phyloP scores from a whole-genome alignment of 2,888 invertebrate species.

The Drosophila borealis region DNA sequence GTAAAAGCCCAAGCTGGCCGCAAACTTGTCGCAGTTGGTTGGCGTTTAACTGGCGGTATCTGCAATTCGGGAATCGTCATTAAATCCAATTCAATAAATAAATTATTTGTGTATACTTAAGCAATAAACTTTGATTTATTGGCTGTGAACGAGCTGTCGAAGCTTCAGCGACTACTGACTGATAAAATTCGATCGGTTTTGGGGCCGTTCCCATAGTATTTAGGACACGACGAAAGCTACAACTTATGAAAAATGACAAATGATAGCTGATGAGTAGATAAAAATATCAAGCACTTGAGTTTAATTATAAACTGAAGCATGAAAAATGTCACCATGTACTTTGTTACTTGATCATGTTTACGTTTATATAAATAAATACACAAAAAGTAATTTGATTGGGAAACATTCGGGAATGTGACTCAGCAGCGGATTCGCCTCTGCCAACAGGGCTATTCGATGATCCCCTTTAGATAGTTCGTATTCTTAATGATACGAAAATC shows the following conservation, averaged over 20 bases:
- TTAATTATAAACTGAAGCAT: slow-evolving; percentile 63
- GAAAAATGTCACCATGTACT: slow-evolving; percentile 24
- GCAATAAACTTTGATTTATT: slow-evolving; percentile 70
- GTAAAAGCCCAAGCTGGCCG: slow-evolving; percentile 14
- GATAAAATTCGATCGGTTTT: slow-evolving; percentile 44
- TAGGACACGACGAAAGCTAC: slow-evolving; percentile 20
- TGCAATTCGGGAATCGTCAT: slow-evolving; percentile 23
- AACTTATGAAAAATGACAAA: slow-evolving; percentile 28
- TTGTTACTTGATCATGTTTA: slow-evolving; percentile 48
- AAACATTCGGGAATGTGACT: slow-evolving; percentile 64
- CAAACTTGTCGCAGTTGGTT: slow-evolving; percentile 16
- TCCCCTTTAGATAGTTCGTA: slow-evolving; percentile 87
- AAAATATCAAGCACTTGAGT: slow-evolving; percentile 50
- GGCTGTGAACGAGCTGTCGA: slow-evolving; percentile 28
- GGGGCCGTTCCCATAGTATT: slow-evolving; percentile 19
- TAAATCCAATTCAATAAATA: slow-evolving; percentile 43
- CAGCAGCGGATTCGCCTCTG: slow-evolving; percentile 26
- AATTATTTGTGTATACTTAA: slow-evolving; percentile 56
- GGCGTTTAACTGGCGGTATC: slow-evolving; percentile 31
- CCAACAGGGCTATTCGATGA: slow-evolving; percentile 83
- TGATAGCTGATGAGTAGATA: slow-evolving; percentile 28
- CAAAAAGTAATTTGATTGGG: slow-evolving; percentile 36
- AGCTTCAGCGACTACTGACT: slow-evolving; percentile 15
- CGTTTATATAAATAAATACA: slow-evolving; percentile 48
- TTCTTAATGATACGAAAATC: slow-evolving; percentile 95